These are phyloP conservation scores for Sacculina carcini DNA, from an alignment of 2,888 invertebrate species.

Conservation along the genomic window DNA sequence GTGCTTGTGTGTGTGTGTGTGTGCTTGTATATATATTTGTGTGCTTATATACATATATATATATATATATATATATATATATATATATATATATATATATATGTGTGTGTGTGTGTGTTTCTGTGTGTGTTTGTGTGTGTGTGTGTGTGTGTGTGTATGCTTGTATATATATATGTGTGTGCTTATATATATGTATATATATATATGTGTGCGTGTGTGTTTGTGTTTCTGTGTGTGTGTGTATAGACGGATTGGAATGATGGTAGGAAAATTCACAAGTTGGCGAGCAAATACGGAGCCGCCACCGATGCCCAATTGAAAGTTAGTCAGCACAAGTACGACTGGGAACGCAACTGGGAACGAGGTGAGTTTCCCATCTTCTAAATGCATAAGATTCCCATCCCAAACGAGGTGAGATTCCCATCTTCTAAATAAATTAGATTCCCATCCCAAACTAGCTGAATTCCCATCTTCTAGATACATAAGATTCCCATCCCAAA, in stretches of 20 bases:
- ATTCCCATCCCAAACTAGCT: too few relatives aligned
- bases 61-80: conserved; percentile 3
- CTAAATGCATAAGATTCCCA: too few relatives aligned
- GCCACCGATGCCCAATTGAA: conserved; percentile 54
- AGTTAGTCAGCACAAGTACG: conserved; percentile 40
- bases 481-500: too few relatives aligned
- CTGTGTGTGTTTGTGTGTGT: too few relatives aligned
- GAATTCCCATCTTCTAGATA: too few relatives aligned
- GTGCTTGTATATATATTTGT: neutral
- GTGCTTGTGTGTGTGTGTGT: too few relatives aligned
- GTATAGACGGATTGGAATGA: conserved; percentile 88
- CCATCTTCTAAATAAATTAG: too few relatives aligned
- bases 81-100: conserved; percentile 6
- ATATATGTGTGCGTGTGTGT: too few relatives aligned
- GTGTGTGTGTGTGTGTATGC: too few relatives aligned
- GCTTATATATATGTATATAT: too few relatives aligned
- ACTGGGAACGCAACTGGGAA: conserved; percentile 35
- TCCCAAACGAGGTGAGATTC: too few relatives aligned
- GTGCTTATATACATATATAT: neutral
- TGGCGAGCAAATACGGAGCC: conserved; percentile 60
- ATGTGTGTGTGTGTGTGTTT: neutral
- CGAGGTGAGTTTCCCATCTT: conserved; percentile 39
- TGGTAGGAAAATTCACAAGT: conserved; percentile 58
- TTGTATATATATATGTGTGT: too few relatives aligned
- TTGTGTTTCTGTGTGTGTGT: conserved; percentile 10